phyloP scores from a whole-genome alignment of 2,888 invertebrate species.

The Anthrax anthrax region DNA sequence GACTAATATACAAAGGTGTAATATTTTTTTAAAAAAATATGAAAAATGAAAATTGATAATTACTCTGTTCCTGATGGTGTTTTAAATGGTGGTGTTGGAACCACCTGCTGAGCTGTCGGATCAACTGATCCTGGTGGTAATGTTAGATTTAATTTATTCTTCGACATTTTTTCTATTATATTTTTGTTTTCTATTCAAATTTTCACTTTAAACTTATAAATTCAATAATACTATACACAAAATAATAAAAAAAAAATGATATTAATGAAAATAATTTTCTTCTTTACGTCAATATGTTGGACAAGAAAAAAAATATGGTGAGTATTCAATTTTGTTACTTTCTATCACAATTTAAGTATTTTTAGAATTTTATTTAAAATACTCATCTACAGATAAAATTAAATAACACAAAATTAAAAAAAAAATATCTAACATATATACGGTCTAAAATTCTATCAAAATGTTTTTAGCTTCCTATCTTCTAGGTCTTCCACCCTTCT shows the following conservation, averaged over 20 bases:
- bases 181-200: neutral
- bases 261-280: neutral
- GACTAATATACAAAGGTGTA: conserved; percentile 25
- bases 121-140: conserved; percentile 81
- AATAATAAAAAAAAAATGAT: too few species aligned
- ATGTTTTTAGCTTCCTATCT: too few species aligned
- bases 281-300: neutral
- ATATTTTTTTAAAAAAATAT: conserved; percentile 7
- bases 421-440: too few species aligned
- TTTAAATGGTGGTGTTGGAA: conserved; percentile 36
- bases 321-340: too few species aligned
- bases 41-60: conserved; percentile 19
- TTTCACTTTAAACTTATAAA: neutral
- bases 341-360: too few species aligned
- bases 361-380: too few species aligned
- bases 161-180: conserved; percentile 47
- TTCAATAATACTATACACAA: too few species aligned
- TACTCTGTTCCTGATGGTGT: conserved; percentile 36
- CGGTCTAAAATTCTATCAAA: too few species aligned
- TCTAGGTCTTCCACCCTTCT: too few species aligned
- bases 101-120: conserved; percentile 40
- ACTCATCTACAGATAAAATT: too few species aligned
- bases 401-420: too few species aligned
- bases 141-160: conserved; percentile 82
- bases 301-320: too few species aligned